Conservation (phyloP, 37 sponge, comb jelly and placozoan genomes). For the Sycon ciliatum region DNA sequence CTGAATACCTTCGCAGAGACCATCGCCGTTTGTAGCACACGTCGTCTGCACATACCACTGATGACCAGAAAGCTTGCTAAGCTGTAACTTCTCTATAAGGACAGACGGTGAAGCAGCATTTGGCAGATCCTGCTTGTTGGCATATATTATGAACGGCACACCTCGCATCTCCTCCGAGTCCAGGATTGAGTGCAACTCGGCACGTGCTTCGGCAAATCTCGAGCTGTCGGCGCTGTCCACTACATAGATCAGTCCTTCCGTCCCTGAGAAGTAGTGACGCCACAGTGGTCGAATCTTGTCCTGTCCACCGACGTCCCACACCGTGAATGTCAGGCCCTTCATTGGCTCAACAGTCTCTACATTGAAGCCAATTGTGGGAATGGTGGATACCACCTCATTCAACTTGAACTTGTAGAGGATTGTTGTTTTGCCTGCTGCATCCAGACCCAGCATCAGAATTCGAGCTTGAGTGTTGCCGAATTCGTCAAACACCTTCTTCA, state of each 20-base stretch:
- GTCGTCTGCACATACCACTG: constrained; percentile 84
- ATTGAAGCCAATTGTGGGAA: constrained; percentile 99
- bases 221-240: constrained; percentile 72
- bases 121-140: constrained; percentile 86
- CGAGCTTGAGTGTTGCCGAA: too few species aligned
- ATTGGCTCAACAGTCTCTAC: constrained; percentile 89
- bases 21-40: constrained; percentile 77
- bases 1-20: constrained; percentile 60
- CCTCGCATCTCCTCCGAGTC: constrained; percentile 70
- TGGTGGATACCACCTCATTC: constrained; percentile 76
- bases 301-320: constrained; percentile 99
- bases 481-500: too few species aligned
- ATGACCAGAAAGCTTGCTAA: constrained; percentile 35
- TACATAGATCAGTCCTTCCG: constrained; percentile 86
- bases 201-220: constrained; percentile 57
- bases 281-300: constrained; percentile 90
- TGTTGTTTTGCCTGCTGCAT: constrained; percentile 95
- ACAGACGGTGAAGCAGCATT: constrained; percentile 44
- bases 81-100: constrained; percentile 41
- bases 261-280: constrained; percentile 82
- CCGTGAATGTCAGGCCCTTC: constrained; percentile 79
- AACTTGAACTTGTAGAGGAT: constrained; percentile 96
- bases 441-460: constrained; percentile 93
- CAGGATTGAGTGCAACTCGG: constrained; percentile 68
- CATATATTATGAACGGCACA: constrained; percentile 71